Base-by-base conservation (phyloP, 23 tunicate genomes). In the Halocynthia roretzi region DNA sequence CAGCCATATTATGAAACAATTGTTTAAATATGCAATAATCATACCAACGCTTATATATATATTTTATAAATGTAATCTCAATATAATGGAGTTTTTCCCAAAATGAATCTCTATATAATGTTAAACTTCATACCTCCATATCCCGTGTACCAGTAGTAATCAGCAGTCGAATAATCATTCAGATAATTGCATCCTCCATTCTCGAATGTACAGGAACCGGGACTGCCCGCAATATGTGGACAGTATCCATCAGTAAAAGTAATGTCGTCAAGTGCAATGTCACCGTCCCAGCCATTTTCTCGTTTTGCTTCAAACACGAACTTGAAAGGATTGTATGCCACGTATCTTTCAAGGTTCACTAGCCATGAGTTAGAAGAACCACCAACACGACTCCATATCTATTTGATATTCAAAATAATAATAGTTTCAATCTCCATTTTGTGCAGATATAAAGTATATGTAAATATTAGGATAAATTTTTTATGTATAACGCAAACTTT, bases 241-340 rank as follows among this genome's bases (percentile, higher is more conserved):
- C 98, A 92, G 60, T 61, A 86, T n/a, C 92, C 98, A 50, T 92
- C 92, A 5, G 73, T 50, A 75, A 92, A 92, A n/a, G 54, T 20
- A 55, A 92, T 80, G 77, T 86, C 90, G 83, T 92, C 98, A 62
- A 92, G 55, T 5, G 92, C 83, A 8, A 86, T 70, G 72, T 92
- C 98, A 72, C 98, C 98, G 52, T 53, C 62, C 98, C 98, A 92
- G 19, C 92, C 84, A 17, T 69, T 64, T 7, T 69, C 44, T 6
- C 87, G 82, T 10, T 53, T 54, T 0, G 78, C 87, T 52, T 74
- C 75, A 62, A 92, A 86, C 8, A 82, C 80, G 11, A 86, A 70
- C 6, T 51, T 57, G 55, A 62, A 92, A 10, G 84, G 65, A 10
- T 54, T 62, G 22, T 74, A 74, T 64, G 56, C 15, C 8, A 19